A percentile compares a stretch with the other conserved stretches of the same genome.
Evolutionary conservation across 2,888 invertebrate genomes (phyloP).

Genomic region (Strigamia maritima): DNA sequence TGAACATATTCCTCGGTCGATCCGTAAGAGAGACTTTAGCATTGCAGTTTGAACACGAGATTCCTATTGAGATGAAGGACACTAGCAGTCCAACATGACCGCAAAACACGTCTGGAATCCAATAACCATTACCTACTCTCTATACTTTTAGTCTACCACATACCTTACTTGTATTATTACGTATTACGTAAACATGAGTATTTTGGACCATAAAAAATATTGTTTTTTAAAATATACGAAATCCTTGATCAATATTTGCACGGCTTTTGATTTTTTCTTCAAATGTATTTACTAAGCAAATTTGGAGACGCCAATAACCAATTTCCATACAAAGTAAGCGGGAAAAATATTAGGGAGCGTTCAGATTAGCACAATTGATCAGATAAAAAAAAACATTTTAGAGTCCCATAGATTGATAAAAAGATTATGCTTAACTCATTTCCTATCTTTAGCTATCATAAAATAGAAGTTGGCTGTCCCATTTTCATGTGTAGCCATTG

Average conservation of each 20-base stretch:
- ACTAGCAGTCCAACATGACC: not conserved
- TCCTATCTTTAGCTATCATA: not conserved
- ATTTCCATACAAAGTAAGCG: not conserved
- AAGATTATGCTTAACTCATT: conserved; percentile 14
- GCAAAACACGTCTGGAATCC: conserved; percentile 21
- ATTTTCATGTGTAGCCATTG: conserved; percentile 15
- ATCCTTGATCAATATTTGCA: no score
- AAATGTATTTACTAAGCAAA: no score
- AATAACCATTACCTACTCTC: not conserved
- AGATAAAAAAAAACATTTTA: conserved; percentile 8
- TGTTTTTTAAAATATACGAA: no score
- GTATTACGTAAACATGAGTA: no score
- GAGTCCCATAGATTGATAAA: not conserved
- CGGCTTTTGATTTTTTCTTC: no score
- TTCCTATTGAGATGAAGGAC: not conserved
- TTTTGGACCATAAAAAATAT: no score
- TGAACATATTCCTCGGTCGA: conserved; percentile 28
- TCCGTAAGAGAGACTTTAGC: not conserved
- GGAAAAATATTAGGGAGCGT: not conserved
- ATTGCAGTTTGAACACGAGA: conserved; percentile 16
- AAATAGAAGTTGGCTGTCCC: conserved; percentile 8
- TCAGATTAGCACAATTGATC: not conserved
- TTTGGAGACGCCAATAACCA: not conserved
- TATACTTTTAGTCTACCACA: not conserved
- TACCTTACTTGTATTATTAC: not conserved